Percentiles rank a stretch among this genome's conserved stretches.
phyloP scores from a whole-genome alignment of 1,140 invertebrate genomes.

The Hyles euphorbiae region DNA sequence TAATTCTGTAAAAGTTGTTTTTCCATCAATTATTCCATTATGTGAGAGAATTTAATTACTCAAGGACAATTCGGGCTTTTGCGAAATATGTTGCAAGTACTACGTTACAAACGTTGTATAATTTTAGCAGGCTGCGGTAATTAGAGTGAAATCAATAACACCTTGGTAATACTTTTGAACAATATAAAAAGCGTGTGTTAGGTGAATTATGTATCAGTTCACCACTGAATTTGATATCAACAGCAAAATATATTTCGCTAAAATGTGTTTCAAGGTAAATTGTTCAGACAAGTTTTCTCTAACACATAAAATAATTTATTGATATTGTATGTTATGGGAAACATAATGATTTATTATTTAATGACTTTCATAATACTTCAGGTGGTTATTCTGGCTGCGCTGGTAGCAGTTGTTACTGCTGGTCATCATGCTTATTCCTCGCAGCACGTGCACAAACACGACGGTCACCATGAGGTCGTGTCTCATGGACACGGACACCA shows the following conservation, averaged over 20 bases:
- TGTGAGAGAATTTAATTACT: no score
- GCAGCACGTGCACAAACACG: constrained; percentile 13
- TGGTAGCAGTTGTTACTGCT: constrained; percentile 3
- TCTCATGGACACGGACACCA: constrained; percentile 9
- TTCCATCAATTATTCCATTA: no score
- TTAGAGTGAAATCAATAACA: constrained; percentile 8
- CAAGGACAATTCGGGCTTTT: background rate
- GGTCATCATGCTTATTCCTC: constrained; percentile 16
- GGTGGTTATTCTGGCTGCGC: constrained; percentile 4
- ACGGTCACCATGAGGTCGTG: constrained; percentile 11
- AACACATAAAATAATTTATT: no score
- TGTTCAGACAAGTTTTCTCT: no score
- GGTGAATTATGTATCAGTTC: constrained; percentile 1
- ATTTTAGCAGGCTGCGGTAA: constrained; percentile 1
- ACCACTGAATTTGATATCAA: background rate
- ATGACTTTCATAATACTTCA: background rate
- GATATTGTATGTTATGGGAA: no score
- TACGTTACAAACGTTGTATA: background rate
- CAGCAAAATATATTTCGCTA: background rate
- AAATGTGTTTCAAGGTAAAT: constrained; percentile 6
- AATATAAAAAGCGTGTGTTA: constrained; percentile 5
- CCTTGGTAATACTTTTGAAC: constrained; percentile 4
- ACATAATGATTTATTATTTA: no score
- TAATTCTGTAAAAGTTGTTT: no score
- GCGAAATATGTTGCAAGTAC: constrained; percentile 4